Conservation (phyloP, 2,888 invertebrate species). For the Vesta saturnalis region DNA sequence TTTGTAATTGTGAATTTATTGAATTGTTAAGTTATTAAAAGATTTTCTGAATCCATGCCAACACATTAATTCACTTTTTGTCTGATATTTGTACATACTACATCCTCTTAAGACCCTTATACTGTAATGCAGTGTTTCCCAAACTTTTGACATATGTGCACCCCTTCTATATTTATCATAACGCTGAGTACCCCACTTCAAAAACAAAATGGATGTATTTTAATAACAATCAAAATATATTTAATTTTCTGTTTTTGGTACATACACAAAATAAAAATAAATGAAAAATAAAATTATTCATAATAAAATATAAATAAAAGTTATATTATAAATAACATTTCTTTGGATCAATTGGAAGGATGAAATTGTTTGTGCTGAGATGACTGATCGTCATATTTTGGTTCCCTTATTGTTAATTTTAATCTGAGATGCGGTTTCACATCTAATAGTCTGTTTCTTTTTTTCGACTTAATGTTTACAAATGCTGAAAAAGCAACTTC, state of each 20-base stretch:
- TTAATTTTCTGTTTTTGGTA: conserved; percentile 11
- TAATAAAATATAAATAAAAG: conserved; percentile 15
- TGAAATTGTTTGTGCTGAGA: conserved; percentile 15
- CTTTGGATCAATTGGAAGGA: conserved; percentile 13
- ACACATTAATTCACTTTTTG: no score
- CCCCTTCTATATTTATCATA: conserved; percentile 14
- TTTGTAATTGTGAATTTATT: no score
- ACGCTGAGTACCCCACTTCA: conserved; percentile 15
- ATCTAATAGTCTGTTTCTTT: conserved; percentile 2
- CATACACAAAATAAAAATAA: conserved; percentile 18
- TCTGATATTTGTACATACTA: no score
- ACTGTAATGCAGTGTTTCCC: conserved; percentile 18
- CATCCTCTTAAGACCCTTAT: no score
- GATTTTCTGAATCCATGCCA: no score
- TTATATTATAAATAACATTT: conserved; percentile 17
- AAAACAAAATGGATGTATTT: conserved; percentile 22
- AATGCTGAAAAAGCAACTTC: conserved; percentile 21
- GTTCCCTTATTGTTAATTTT: conserved; percentile 5
- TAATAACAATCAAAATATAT: conserved; percentile 20
- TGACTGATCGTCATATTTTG: conserved; percentile 1
- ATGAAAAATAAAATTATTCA: conserved; percentile 4
- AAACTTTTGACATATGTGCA: conserved; percentile 23
- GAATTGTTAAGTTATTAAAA: no score
- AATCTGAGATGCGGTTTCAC: conserved; percentile 11
- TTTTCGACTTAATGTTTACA: conserved; percentile 25